Percentiles rank a stretch among this genome's conserved stretches.
phyloP scores from a whole-genome alignment of 2,113 vertebrate species.

The Xiphias gladius region DNA sequence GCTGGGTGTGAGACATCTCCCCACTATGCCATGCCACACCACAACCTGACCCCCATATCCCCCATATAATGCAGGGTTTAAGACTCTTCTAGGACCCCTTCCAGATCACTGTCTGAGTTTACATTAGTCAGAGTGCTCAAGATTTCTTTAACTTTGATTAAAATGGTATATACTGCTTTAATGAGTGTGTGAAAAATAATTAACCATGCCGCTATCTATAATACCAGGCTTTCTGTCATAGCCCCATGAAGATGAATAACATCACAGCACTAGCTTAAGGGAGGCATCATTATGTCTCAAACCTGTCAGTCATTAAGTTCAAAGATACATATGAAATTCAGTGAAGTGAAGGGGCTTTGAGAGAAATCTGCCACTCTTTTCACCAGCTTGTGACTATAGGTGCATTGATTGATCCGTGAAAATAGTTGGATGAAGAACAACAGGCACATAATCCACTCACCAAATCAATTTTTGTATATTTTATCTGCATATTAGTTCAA shows the following conservation, averaged over 20 bases:
- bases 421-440: slow-evolving; percentile 6
- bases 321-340: not conserved
- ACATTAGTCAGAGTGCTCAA: not conserved
- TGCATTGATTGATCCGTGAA: not conserved
- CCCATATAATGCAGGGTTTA: slow-evolving; percentile 1
- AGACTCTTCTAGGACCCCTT: not conserved
- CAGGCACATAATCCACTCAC: not conserved
- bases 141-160: slow-evolving; percentile 10
- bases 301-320: not conserved
- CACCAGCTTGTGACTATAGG: not conserved
- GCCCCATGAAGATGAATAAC: not conserved
- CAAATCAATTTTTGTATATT: not conserved
- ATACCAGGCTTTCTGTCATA: not conserved
- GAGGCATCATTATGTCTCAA: slow-evolving; percentile 1
- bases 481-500: not conserved
- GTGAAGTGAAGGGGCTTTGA: not conserved
- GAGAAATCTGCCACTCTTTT: not conserved
- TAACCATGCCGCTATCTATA: not conserved
- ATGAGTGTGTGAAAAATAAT: slow-evolving; percentile 10
- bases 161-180: not conserved
- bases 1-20: slow-evolving; percentile 10
- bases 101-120: not conserved
- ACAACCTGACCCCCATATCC: slow-evolving; percentile 22
- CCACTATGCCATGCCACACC: not conserved
- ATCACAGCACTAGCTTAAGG: not conserved